phyloP scores from a whole-genome alignment of 2,797 vertebrate species.

The Apogon hyalosoma region DNA sequence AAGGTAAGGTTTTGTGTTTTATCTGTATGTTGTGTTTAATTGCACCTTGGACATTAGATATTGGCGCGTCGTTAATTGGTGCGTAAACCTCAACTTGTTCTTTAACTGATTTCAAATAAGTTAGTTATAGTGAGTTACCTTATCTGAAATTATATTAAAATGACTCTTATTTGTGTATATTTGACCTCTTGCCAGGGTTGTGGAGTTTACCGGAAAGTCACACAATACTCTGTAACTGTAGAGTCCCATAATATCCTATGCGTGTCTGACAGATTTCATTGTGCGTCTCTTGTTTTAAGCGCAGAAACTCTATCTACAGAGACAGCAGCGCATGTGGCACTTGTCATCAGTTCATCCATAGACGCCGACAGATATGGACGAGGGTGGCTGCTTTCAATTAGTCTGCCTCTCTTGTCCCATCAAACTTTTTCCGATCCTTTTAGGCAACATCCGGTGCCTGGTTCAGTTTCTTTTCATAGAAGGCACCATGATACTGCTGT shows the following conservation, averaged over 20 bases:
- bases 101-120: neutral
- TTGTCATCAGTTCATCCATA: slow-evolving; percentile 71
- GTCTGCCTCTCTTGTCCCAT: slow-evolving; percentile 49
- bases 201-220: slow-evolving; percentile 59
- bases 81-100: neutral
- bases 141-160: neutral
- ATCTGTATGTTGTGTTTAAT: neutral
- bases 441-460: slow-evolving; percentile 47
- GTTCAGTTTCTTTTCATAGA: slow-evolving; percentile 43
- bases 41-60: no score
- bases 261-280: slow-evolving; percentile 56
- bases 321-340: slow-evolving; percentile 52
- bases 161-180: slow-evolving; percentile 9
- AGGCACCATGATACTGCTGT: slow-evolving; percentile 3
- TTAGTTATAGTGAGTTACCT: no score
- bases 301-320: slow-evolving; percentile 76
- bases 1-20: slow-evolving; percentile 57
- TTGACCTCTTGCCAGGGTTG: neutral
- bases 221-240: slow-evolving; percentile 66
- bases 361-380: slow-evolving; percentile 64
- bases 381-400: slow-evolving; percentile 65
- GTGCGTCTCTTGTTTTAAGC: slow-evolving; percentile 51
- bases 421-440: slow-evolving; percentile 71
- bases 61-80: no score
- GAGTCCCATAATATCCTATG: slow-evolving; percentile 39